These are phyloP conservation scores for Caloenas nicobarica DNA, from an alignment of 2,113 vertebrate species.

Conservation along the genomic window DNA sequence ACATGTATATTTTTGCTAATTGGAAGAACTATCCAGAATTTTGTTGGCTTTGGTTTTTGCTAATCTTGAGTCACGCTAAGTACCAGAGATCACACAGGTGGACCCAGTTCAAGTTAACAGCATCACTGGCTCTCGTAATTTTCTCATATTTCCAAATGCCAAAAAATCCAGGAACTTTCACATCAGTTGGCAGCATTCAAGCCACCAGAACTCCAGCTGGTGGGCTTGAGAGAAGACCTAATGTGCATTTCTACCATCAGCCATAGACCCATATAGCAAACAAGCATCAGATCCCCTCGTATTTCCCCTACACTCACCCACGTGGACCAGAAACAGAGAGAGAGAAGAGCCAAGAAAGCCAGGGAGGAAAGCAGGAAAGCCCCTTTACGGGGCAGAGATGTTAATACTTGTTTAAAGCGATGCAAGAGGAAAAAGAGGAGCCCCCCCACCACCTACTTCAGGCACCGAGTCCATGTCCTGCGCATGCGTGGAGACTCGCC, in stretches of 20 bases:
- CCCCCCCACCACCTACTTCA: slow-evolving; percentile 87
- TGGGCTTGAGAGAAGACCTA: background rate
- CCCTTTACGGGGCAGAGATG: background rate
- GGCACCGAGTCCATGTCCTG: slow-evolving; percentile 89
- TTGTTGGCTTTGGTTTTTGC: background rate
- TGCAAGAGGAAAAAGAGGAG: slow-evolving; percentile 14
- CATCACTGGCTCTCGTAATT: background rate
- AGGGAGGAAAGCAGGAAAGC: background rate
- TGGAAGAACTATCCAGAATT: background rate
- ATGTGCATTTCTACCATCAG: background rate
- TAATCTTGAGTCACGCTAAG: background rate
- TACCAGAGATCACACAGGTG: background rate
- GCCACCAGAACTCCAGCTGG: background rate
- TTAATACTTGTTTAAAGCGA: background rate
- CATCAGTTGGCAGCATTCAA: background rate
- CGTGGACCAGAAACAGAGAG: background rate
- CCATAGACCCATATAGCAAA: background rate
- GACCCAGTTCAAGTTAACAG: background rate
- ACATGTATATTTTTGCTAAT: background rate
- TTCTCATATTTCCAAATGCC: background rate
- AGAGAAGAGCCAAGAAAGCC: background rate
- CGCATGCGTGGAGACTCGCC: slow-evolving; percentile 81
- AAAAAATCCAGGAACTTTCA: background rate
- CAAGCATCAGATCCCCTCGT: fast-evolving
- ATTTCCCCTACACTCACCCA: background rate